Evolutionary conservation across 1,140 invertebrate species (phyloP), one percentile per base, ranked within the genome.

Genomic region (Acromyrmex echinatior): DNA sequence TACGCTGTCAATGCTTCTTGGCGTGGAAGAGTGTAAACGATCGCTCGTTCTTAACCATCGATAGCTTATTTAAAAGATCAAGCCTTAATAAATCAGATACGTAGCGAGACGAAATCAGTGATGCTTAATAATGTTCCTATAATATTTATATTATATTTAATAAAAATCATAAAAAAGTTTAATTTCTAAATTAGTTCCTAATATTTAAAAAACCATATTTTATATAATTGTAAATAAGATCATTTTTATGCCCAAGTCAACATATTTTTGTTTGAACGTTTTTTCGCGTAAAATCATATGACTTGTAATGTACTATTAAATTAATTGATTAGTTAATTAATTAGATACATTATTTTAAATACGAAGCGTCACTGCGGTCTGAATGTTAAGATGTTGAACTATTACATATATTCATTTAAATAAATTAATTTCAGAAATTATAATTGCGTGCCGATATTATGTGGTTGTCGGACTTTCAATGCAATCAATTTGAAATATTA

Each of bases 1-100:
- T 88, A 91, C 90, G 58, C 65, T 86, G 73, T 92, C 89, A 86
- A 86, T 84, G 87, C 87, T 85, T 78, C 66, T 31, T 45, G 21
- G 16, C 62, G 56, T 25, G 80, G 53, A 79, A 45, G 35, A 2
- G 45, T 39, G 31, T 51, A 25, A 65, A 49, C 12, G 74, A 56
- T 53, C 53, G 49, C 62, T 78, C 45, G 14, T 66, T 78, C 49
- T 71, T 49, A 86, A 66, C 16, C 7, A 49, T 65, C 28, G 21
- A 53, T 21, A 31, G 31, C 21, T 68, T 66, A 25, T 56, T 66
- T 66, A 28, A 56, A n/a, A 31, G 35, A 28, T 12, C 25, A 25
- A 18, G 16, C 12, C 18, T 73, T 6, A 1, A 45, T 53, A n/a
- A 78, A 25, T 0, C 12, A 35, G 2, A 31, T 5, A 3, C 25